A percentile compares a stretch with the other conserved stretches of the same genome.
phyloP scores from a whole-genome alignment of 2,113 vertebrate species.

The Dasyornis broadbenti region DNA sequence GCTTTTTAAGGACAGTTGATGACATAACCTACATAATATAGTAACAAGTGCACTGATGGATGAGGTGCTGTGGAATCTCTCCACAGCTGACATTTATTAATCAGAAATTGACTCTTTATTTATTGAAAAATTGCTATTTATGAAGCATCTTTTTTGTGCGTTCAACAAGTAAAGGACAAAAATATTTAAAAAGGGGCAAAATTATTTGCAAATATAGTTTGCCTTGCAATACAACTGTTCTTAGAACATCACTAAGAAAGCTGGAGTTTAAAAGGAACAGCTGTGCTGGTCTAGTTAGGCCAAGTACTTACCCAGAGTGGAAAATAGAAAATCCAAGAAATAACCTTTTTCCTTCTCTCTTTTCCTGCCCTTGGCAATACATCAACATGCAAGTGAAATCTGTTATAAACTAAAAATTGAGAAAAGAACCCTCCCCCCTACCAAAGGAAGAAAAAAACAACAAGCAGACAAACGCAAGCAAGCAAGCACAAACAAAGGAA shows the following conservation, averaged over 20 bases:
- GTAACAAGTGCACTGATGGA: background rate
- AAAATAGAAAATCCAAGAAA: background rate
- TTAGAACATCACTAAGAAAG: background rate
- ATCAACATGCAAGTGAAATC: background rate
- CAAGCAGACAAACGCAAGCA: background rate
- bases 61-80: background rate
- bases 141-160: background rate
- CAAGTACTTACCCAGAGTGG: background rate
- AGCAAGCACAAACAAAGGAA: background rate
- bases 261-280: background rate
- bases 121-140: background rate
- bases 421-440: accelerated
- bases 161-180: background rate
- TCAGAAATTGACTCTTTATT: background rate
- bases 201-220: background rate
- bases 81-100: background rate
- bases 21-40: background rate
- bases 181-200: background rate
- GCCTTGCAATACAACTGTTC: background rate
- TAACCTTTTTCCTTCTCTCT: background rate
- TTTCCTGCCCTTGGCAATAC: background rate
- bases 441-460: background rate
- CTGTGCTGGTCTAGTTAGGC: background rate
- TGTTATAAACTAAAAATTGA: background rate
- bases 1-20: background rate